These are phyloP conservation scores for Ennomos quercinarius DNA, from an alignment of 2,888 invertebrate genomes.

Conservation along the genomic window DNA sequence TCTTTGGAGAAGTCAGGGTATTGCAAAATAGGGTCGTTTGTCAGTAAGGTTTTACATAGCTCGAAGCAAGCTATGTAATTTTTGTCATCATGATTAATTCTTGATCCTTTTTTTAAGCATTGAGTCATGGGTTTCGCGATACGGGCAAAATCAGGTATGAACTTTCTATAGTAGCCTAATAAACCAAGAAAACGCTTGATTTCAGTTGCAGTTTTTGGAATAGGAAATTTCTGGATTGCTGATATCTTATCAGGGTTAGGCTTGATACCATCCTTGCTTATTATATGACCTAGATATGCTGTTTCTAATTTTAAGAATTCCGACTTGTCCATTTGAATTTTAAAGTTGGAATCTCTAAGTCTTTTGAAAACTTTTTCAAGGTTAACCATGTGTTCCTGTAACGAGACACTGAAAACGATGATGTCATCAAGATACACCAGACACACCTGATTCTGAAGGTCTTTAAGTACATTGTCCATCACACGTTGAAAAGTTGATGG, in stretches of 20 bases:
- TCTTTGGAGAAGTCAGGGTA: slow-evolving; percentile 53
- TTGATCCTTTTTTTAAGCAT: too few species aligned
- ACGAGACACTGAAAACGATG: slow-evolving; percentile 42
- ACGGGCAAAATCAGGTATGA: slow-evolving; percentile 45
- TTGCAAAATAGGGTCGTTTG: slow-evolving; percentile 49
- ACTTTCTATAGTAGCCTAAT: slow-evolving; percentile 44
- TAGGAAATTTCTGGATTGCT: slow-evolving; percentile 42
- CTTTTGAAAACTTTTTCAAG: slow-evolving; percentile 40
- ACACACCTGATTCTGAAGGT: slow-evolving; percentile 22
- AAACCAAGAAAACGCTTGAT: slow-evolving; percentile 41
- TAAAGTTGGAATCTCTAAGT: slow-evolving; percentile 41
- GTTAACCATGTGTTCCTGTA: slow-evolving; percentile 17
- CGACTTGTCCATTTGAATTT: slow-evolving; percentile 46
- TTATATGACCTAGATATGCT: slow-evolving; percentile 42
- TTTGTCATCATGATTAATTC: slow-evolving; percentile 3
- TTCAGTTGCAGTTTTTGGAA: slow-evolving; percentile 44
- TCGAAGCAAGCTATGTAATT: slow-evolving; percentile 42
- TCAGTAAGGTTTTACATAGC: slow-evolving; percentile 36
- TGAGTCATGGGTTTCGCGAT: too few species aligned
- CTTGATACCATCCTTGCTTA: slow-evolving; percentile 42
- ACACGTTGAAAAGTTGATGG: slow-evolving; percentile 11
- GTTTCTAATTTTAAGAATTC: slow-evolving; percentile 44
- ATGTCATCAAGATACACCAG: slow-evolving; percentile 52
- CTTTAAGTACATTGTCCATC: slow-evolving; percentile 47
- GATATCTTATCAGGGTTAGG: slow-evolving; percentile 45